Conservation (phyloP, 2,797 vertebrate genomes). For the Macrochelys suwanniensis region DNA sequence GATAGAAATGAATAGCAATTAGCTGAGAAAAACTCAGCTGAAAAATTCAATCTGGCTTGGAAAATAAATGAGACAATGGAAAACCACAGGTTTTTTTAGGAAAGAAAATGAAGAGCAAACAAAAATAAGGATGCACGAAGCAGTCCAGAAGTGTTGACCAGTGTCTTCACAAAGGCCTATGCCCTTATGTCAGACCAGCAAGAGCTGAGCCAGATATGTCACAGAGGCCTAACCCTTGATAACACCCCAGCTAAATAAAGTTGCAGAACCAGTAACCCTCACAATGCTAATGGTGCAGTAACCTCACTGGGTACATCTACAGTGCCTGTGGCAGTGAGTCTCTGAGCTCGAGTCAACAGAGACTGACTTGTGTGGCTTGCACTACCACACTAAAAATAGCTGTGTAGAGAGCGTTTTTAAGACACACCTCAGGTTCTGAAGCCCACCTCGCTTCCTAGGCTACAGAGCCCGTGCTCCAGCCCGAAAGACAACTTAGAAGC, state of each 20-base stretch:
- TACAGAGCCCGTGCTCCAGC: not conserved
- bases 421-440: not conserved
- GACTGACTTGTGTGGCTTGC: not conserved
- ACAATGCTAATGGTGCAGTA: not conserved
- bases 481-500: not conserved
- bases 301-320: no score
- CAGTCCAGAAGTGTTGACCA: not conserved
- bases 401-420: not conserved
- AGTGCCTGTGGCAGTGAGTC: not conserved
- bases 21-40: not conserved
- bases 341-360: not conserved
- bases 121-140: not conserved
- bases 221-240: not conserved
- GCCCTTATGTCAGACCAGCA: not conserved
- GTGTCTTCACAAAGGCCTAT: not conserved
- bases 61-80: not conserved
- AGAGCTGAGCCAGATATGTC: not conserved
- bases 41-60: not conserved
- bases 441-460: not conserved
- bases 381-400: no score
- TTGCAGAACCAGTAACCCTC: not conserved
- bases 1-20: not conserved
- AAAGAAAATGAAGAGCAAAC: not conserved
- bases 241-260: not conserved
- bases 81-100: not conserved